A percentile compares a stretch with the other conserved stretches of the same genome.
Conservation (phyloP, 2,113 vertebrate genomes). For the Solea senegalensis region DNA sequence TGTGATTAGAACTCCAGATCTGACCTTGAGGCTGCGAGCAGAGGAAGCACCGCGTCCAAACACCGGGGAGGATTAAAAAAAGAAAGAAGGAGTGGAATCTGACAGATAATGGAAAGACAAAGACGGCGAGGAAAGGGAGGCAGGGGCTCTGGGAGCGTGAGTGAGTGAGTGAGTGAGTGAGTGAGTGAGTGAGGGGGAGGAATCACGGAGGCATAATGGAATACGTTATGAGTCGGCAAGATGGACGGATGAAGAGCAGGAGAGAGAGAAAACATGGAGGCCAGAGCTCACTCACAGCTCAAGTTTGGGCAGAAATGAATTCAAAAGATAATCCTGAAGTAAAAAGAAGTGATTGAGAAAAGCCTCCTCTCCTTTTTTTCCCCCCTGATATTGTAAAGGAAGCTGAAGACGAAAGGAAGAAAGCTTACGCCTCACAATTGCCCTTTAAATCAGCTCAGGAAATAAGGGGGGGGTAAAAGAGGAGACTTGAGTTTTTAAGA, state of each 20-base stretch:
- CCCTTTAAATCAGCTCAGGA: slow-evolving; percentile 28
- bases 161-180: not conserved
- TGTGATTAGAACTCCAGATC: slow-evolving; percentile 29
- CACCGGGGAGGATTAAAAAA: slow-evolving; percentile 33
- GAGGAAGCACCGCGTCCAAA: slow-evolving; percentile 8
- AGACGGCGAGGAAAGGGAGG: slow-evolving; percentile 7
- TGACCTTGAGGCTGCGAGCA: slow-evolving; percentile 43
- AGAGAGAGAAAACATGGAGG: slow-evolving; percentile 32
- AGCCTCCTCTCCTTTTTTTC: slow-evolving; percentile 4
- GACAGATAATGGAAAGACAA: slow-evolving; percentile 33
- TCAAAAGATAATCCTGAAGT: slow-evolving; percentile 28
- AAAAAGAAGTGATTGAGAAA: slow-evolving; percentile 17
- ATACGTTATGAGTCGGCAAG: slow-evolving; percentile 57
- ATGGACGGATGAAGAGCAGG: slow-evolving; percentile 50
- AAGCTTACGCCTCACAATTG: slow-evolving; percentile 18
- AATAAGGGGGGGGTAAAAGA: not conserved
- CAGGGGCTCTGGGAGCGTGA: slow-evolving; percentile 3
- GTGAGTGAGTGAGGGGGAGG: not conserved
- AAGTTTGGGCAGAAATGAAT: slow-evolving; percentile 36
- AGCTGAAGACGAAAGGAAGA: slow-evolving; percentile 4
- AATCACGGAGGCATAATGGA: slow-evolving; percentile 45
- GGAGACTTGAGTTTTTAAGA: too few relatives aligned
- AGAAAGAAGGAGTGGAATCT: not conserved
- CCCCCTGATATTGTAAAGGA: not conserved
- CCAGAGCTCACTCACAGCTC: slow-evolving; percentile 17